A percentile compares a stretch with the other conserved stretches of the same genome.
Conservation (phyloP, 1,140 invertebrate species). For the Panagrolaimus sp. region DNA sequence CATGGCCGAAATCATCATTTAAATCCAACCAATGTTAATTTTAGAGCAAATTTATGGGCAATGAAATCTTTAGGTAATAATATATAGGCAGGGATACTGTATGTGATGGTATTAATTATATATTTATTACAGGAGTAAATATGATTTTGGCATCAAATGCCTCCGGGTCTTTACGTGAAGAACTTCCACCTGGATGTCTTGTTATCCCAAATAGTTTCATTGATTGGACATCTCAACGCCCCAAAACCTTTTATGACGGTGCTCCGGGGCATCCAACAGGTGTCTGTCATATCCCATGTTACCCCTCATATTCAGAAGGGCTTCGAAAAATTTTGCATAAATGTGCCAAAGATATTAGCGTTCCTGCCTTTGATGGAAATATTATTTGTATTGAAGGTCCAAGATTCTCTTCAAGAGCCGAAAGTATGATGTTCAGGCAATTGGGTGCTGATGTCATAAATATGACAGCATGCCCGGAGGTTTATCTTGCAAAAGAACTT, state of each 20-base stretch:
- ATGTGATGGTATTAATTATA: too few species aligned
- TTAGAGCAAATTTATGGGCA: slow-evolving; percentile 92
- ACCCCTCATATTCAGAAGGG: slow-evolving; percentile 53
- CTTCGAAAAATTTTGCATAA: slow-evolving; percentile 33
- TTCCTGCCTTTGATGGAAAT: slow-evolving; percentile 66
- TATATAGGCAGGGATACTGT: too few species aligned
- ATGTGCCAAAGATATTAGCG: not conserved
- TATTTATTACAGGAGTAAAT: slow-evolving; percentile 66
- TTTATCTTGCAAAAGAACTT: slow-evolving; percentile 78
- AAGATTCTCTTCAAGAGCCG: slow-evolving; percentile 83
- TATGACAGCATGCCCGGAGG: slow-evolving; percentile 95
- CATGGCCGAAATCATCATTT: slow-evolving; percentile 80
- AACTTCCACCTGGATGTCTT: slow-evolving; percentile 79
- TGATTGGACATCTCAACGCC: slow-evolving; percentile 72
- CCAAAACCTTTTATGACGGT: slow-evolving; percentile 84
- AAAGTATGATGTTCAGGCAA: slow-evolving; percentile 76
- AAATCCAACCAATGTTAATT: slow-evolving; percentile 80
- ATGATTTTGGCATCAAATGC: slow-evolving; percentile 85
- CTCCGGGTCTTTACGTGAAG: slow-evolving; percentile 81
- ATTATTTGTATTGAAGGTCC: slow-evolving; percentile 88
- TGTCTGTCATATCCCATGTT: slow-evolving; percentile 86
- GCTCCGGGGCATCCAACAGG: slow-evolving; percentile 64
- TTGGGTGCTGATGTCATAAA: slow-evolving; percentile 88
- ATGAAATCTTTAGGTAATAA: slow-evolving; percentile 66
- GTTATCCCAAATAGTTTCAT: slow-evolving; percentile 88